Evolutionary conservation across 2,797 vertebrate genomes (phyloP), one percentile per base, ranked within the genome.

Genomic region (Prunella strophiata): DNA sequence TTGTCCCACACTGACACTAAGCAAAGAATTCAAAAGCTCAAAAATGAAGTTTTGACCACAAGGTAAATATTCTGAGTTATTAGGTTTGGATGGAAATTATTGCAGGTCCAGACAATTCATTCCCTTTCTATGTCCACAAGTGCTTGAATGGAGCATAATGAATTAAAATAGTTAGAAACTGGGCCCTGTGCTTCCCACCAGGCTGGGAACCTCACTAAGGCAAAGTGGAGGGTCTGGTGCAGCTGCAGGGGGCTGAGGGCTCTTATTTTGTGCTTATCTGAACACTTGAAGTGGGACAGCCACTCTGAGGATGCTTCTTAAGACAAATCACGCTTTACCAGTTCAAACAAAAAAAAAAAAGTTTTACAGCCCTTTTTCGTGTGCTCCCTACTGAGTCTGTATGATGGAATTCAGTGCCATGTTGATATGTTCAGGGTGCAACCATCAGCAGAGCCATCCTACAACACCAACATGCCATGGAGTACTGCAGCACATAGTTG

Each of bases 41-140:
- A 85, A 95, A 90, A 85, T 65, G 16, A 89, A 94, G 55, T 91
- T 88, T 79, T 94, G 76, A 81, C 93, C 93, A 86, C 84, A 87
- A 45, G n/a, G 40, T 68, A 66, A 88, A 47, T 70, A 84, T 78
- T 85, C 73, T 11, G 19, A 32, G n/a, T 89, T 91, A 89, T 47
- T 91, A 87, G 0, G 0, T 66, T 82, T 91, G 55, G 63, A 94
- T 95, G 74, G 72, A 92, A 95, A 89, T 65, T 27, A 84, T 42
- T 93, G 76, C 93, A 94, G 66, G 82, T 91, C 48, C 66, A 84
- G 88, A 48, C 91, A 94, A 86, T 88, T 80, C 79, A 34, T 51
- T 83, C 65, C 54, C 26, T 66, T 93, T 88, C 74, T 51, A 65
- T 4, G 34, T 78, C 32, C 43, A 62, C 25, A 78, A 32, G 51